Evolutionary conservation across 2,888 invertebrate genomes (phyloP).

Genomic region (Napeogenes inachia): DNA sequence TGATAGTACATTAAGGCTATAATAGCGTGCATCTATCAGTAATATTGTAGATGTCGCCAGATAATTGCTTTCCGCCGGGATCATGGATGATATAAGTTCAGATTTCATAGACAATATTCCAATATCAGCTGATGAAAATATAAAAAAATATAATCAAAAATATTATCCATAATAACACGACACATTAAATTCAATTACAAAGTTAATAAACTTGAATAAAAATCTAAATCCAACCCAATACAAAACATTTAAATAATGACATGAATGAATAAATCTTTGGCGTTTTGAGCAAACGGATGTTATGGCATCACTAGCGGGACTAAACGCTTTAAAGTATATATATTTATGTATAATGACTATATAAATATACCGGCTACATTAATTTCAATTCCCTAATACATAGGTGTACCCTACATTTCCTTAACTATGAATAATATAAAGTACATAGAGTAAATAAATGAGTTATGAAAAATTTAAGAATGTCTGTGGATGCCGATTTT

Average conservation of each 20-base stretch:
- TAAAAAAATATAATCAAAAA: too few species aligned
- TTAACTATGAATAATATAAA: conserved; percentile 45
- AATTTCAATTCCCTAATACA: conserved; percentile 60
- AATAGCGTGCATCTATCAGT: too few species aligned
- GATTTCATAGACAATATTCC: too few species aligned
- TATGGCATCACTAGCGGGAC: conserved; percentile 55
- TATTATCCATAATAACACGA: too few species aligned
- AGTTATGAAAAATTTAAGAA: conserved; percentile 67
- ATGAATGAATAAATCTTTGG: conserved; percentile 56
- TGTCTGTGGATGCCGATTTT: conserved; percentile 36
- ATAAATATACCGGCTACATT: conserved; percentile 48
- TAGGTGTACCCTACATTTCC: conserved; percentile 60
- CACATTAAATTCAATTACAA: background rate
- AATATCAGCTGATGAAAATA: too few species aligned
- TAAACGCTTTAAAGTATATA: conserved; percentile 47
- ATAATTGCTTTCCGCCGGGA: too few species aligned
- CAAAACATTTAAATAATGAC: conserved; percentile 11
- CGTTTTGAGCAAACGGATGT: conserved; percentile 67
- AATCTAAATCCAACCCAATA: conserved; percentile 15
- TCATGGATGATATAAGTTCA: too few species aligned
- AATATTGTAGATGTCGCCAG: too few species aligned
- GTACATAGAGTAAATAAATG: conserved; percentile 57
- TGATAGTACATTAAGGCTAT: too few species aligned
- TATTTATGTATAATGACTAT: conserved; percentile 39
- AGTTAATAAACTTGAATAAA: conserved; percentile 10